Percentiles rank a stretch among this genome's conserved stretches.
Conservation (phyloP, 1,140 invertebrate genomes). For the Notospermus geniculatus region DNA sequence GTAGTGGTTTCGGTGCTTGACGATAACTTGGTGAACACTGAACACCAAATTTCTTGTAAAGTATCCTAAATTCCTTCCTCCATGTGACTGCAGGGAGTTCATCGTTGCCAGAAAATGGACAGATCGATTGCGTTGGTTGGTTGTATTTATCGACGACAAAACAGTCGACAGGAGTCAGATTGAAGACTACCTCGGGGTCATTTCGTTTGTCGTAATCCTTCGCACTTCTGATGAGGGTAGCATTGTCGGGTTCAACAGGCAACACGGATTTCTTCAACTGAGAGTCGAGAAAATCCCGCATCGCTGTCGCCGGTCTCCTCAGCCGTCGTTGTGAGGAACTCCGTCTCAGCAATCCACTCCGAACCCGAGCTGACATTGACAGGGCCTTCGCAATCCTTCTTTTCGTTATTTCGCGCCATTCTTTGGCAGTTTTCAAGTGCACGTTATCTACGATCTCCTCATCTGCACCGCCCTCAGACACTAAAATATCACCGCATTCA, state of each 20-base stretch:
- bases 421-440: slow-evolving; percentile 1
- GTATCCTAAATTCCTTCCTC: slow-evolving; percentile 24
- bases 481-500: slow-evolving; percentile 18
- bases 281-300: background rate
- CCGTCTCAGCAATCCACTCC: background rate
- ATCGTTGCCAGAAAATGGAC: background rate
- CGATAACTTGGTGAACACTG: slow-evolving; percentile 32
- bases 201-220: slow-evolving; percentile 34
- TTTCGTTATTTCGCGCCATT: slow-evolving; percentile 7
- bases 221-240: slow-evolving; percentile 29
- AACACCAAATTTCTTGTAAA: slow-evolving; percentile 29
- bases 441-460: slow-evolving; percentile 11
- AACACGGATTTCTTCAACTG: slow-evolving; percentile 18
- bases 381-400: slow-evolving; percentile 11
- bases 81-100: slow-evolving; percentile 12
- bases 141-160: slow-evolving; percentile 10
- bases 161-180: slow-evolving; percentile 20
- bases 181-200: slow-evolving; percentile 35
- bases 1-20: slow-evolving; percentile 17
- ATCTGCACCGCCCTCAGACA: background rate
- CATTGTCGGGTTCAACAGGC: slow-evolving; percentile 21
- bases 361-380: background rate
- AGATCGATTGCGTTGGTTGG: too few species aligned
- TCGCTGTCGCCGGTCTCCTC: slow-evolving; percentile 6
- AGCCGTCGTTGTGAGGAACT: slow-evolving; percentile 4